Base-by-base conservation (phyloP, 2,797 vertebrate species). In the Aulostomus chinensis region DNA sequence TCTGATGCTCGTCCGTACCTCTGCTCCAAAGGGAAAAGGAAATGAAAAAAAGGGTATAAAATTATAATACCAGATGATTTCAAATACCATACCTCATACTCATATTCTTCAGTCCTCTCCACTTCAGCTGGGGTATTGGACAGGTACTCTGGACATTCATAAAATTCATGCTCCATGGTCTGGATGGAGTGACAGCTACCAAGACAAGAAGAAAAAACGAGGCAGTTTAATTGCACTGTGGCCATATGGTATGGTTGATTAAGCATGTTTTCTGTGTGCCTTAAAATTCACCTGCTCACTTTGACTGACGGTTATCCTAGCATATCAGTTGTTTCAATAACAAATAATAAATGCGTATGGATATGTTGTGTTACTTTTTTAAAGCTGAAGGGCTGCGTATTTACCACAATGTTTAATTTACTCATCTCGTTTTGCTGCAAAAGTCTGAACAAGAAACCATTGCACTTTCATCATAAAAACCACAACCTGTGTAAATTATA, bases 111-210 rank as follows among this genome's bases (percentile, higher is more conserved):
- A 8, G 91, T 79, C 86, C 94, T 91, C 62, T 96, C 96, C 69
- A 76, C 91, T 51, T 95, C 94, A 55, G 86, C 90, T 36, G 90
- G 93, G 58, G 92, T 85, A 68, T 89, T 93, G 73, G 94, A 93
- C 55, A 96, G 88, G 70, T 94, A 98, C 73, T 97, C 96, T 17
- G 94, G 93, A 85, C 94, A 95, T 84, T 97, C 96, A 56, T 93
- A 98, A 87, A 93, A 96, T 71, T 96, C 96, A 25, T 93, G 94
- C 38, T 94, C 95, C 92, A 93, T 91, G 0, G 93, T 94, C 76
- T 96, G 96, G 79, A 98, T 94, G 68, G 96, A 98, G 48, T 96
- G 95, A 80, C 95, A 97, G 81, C 96, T 98, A 58, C 17, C 79
- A 15, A 43, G 24, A 32, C 54, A 54, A 37, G 18, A 15, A 43